A percentile compares a stretch with the other conserved stretches of the same genome.
Conservation (phyloP, 2,797 vertebrate genomes). For the Galago senegalensis region DNA sequence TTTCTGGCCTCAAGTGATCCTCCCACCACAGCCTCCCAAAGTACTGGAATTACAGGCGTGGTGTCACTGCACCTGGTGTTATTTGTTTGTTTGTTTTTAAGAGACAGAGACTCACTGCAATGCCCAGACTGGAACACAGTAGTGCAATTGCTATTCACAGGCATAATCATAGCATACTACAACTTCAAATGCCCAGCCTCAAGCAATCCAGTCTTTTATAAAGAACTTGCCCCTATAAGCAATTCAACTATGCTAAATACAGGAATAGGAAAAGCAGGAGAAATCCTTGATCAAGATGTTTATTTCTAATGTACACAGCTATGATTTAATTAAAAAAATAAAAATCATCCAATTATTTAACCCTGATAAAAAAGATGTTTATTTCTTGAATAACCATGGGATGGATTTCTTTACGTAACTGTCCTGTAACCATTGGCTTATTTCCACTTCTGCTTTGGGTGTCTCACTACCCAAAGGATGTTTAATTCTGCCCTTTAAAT, state of each 20-base stretch:
- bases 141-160: background rate
- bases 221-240: slow-evolving; percentile 43
- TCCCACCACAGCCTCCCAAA: background rate
- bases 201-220: slow-evolving; percentile 41
- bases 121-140: background rate
- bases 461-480: background rate
- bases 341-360: too few species aligned
- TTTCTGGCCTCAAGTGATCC: background rate
- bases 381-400: background rate
- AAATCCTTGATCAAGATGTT: slow-evolving; percentile 36
- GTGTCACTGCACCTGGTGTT: background rate
- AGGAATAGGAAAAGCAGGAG: slow-evolving; percentile 31
- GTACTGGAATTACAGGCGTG: background rate
- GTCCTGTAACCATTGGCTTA: background rate
- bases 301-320: background rate
- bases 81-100: background rate
- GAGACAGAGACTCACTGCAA: background rate
- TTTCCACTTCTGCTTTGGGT: background rate
- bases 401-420: slow-evolving; percentile 36
- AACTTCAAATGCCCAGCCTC: background rate
- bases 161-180: background rate
- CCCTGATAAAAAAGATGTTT: too few species aligned
- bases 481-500: background rate
- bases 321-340: too few species aligned
- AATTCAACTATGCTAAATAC: slow-evolving; percentile 16